phyloP scores from a whole-genome alignment of 2,113 vertebrate species.

The Mustela nigripes region DNA sequence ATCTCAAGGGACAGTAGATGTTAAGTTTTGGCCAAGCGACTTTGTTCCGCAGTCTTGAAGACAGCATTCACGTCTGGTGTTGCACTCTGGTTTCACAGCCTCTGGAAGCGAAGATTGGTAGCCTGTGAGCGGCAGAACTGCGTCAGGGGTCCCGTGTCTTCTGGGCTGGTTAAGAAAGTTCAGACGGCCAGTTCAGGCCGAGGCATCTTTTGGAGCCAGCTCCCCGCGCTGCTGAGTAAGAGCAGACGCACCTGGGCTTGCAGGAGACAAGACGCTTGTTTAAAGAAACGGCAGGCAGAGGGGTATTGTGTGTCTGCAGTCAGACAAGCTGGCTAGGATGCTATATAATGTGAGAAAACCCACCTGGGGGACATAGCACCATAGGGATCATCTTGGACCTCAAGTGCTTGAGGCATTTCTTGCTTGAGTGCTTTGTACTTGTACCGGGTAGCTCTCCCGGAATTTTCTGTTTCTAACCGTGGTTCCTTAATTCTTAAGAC shows the following conservation, averaged over 20 bases:
- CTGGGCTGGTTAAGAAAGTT: not conserved
- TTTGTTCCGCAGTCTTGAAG: not conserved
- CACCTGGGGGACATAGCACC: not conserved
- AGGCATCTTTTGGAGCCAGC: not conserved
- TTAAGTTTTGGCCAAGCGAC: not conserved
- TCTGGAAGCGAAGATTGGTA: not conserved
- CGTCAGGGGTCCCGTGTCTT: not conserved
- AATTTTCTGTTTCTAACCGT: not conserved
- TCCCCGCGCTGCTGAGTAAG: not conserved
- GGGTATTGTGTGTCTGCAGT: not conserved
- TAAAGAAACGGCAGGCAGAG: not conserved
- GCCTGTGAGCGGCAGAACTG: not conserved
- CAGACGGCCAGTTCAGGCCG: not conserved
- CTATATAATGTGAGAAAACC: not conserved
- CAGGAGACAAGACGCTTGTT: not conserved
- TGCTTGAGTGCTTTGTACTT: not conserved
- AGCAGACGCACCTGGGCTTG: not conserved
- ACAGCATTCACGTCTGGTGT: not conserved
- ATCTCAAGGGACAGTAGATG: not conserved
- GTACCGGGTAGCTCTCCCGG: not conserved
- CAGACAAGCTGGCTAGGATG: not conserved
- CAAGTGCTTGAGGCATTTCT: not conserved
- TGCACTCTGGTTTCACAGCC: not conserved
- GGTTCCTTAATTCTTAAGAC: not conserved
- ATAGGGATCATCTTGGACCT: not conserved